Conservation (phyloP, 1,140 invertebrate species). For the Cyphomyrmex costatus region DNA sequence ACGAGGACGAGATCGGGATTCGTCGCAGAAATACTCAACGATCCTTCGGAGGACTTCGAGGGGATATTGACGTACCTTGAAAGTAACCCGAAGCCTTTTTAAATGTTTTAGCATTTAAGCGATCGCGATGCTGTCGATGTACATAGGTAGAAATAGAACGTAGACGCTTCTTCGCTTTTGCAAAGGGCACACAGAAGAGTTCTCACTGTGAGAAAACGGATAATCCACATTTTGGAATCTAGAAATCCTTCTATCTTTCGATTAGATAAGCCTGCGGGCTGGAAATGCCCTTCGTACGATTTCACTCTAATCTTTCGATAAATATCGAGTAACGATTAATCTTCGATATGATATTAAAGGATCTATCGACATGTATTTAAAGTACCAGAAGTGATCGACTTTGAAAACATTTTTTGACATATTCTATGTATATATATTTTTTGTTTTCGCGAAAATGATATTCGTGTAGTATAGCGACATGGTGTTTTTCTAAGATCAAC, state of each 20-base stretch:
- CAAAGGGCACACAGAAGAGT: constrained; percentile 8
- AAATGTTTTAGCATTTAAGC: constrained; percentile 66
- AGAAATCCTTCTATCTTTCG: constrained; percentile 43
- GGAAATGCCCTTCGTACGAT: constrained; percentile 26
- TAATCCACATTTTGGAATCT: constrained; percentile 14
- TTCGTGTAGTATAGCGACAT: constrained; percentile 36
- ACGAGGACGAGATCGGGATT: not conserved
- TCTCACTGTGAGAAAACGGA: constrained; percentile 17
- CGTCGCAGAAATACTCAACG: constrained; percentile 48
- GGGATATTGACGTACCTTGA: constrained; percentile 81
- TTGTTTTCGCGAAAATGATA: constrained; percentile 21
- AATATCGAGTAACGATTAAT: constrained; percentile 23
- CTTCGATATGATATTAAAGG: constrained; percentile 6
- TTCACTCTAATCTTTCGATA: constrained; percentile 22
- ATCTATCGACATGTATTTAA: constrained; percentile 15
- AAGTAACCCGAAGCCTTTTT: constrained; percentile 79
- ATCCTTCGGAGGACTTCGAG: constrained; percentile 68
- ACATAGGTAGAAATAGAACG: constrained; percentile 63
- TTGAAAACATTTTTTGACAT: constrained; percentile 15
- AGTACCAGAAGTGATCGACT: not conserved
- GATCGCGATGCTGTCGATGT: constrained; percentile 58
- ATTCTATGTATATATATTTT: constrained; percentile 23
- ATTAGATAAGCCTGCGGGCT: not conserved
- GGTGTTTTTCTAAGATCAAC: constrained; percentile 19
- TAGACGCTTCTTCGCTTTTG: constrained; percentile 36